Percentiles rank a stretch among this genome's conserved stretches.
These are phyloP conservation scores for Ethmia dodecea DNA, from an alignment of 2,888 invertebrate genomes.

Conservation along the genomic window DNA sequence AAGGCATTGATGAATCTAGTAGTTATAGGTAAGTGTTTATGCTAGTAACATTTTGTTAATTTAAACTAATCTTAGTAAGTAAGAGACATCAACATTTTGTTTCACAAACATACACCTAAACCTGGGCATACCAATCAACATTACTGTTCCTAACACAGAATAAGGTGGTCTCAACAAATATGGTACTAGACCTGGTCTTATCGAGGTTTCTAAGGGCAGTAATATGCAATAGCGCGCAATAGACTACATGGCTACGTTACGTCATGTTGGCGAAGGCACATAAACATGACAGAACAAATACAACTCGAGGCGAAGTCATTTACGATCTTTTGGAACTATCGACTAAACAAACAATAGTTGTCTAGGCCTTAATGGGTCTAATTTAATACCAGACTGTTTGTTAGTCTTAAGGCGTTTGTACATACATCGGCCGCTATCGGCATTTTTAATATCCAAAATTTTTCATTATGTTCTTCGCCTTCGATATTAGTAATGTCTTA, in stretches of 20 bases:
- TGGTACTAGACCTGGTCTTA: slow-evolving; percentile 31
- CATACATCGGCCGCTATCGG: too few species aligned
- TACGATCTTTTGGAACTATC: slow-evolving; percentile 4
- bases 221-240: slow-evolving; percentile 55
- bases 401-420: too few species aligned
- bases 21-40: too few species aligned
- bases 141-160: slow-evolving; percentile 22
- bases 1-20: too few species aligned
- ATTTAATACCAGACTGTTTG: too few species aligned
- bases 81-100: too few species aligned
- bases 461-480: too few species aligned
- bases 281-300: slow-evolving; percentile 1
- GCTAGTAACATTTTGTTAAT: too few species aligned
- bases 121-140: slow-evolving; percentile 22
- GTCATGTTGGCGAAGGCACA: slow-evolving; percentile 35
- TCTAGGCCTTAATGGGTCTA: slow-evolving; percentile 3
- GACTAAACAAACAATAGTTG: slow-evolving; percentile 8
- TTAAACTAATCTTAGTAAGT: too few species aligned
- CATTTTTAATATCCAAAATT: too few species aligned
- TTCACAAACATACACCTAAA: too few species aligned
- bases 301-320: neutral
- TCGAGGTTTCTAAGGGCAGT: slow-evolving; percentile 40
- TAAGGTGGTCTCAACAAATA: slow-evolving; percentile 32
- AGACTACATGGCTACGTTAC: slow-evolving; percentile 38
- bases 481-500: too few species aligned